phyloP scores from a whole-genome alignment of 2,888 invertebrate genomes.

The Diaprepes abbreviatus region DNA sequence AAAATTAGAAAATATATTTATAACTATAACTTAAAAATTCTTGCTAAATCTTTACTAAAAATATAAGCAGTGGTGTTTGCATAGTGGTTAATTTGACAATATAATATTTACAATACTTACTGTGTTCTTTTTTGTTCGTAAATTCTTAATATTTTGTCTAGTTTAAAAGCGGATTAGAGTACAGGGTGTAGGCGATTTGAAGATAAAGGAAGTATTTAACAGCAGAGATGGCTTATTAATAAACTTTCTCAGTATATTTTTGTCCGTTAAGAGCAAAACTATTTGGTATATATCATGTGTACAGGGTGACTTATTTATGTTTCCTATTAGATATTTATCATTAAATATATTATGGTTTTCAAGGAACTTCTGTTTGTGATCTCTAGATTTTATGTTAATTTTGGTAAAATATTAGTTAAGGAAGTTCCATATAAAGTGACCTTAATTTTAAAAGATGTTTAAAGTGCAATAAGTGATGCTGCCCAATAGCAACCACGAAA shows the following conservation, averaged over 20 bases:
- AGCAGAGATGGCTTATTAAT: slow-evolving; percentile 26
- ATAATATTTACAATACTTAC: slow-evolving; percentile 29
- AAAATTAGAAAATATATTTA: slow-evolving; percentile 36
- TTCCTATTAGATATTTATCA: neutral
- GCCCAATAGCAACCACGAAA: slow-evolving; percentile 4
- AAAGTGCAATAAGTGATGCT: slow-evolving; percentile 23
- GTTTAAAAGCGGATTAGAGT: slow-evolving; percentile 31
- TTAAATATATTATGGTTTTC: neutral
- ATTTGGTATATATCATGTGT: slow-evolving; percentile 25
- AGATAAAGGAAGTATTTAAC: slow-evolving; percentile 30
- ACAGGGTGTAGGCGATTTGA: slow-evolving; percentile 44
- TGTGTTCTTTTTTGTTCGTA: slow-evolving; percentile 22
- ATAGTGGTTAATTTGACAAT: slow-evolving; percentile 44
- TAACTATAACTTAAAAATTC: slow-evolving; percentile 23
- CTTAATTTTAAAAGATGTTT: slow-evolving; percentile 23
- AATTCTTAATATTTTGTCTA: slow-evolving; percentile 24
- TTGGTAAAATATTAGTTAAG: slow-evolving; percentile 1
- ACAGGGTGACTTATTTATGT: slow-evolving; percentile 27
- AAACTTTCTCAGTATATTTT: slow-evolving; percentile 36
- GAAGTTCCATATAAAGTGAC: slow-evolving; percentile 27
- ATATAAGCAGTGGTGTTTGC: slow-evolving; percentile 46
- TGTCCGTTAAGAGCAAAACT: slow-evolving; percentile 6
- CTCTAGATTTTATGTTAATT: slow-evolving; percentile 10
- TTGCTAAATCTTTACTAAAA: slow-evolving; percentile 2
- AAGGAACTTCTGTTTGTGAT: slow-evolving; percentile 13